Conservation (phyloP, 2,888 invertebrate species). For the Drosophila prolongata region DNA sequence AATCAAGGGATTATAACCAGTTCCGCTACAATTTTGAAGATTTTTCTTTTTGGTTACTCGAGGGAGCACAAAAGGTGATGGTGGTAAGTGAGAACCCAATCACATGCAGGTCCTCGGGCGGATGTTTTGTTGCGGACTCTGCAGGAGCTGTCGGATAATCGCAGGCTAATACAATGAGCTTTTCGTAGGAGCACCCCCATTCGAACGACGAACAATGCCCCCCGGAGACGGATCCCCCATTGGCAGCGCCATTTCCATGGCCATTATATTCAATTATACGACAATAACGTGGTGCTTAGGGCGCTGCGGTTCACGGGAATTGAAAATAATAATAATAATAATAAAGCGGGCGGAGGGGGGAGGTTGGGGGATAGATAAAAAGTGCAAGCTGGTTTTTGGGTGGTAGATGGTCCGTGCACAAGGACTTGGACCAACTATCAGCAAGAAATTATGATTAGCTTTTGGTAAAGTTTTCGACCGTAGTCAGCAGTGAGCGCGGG, state of each 20-base stretch:
- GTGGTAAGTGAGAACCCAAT: conserved; percentile 16
- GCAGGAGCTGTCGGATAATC: conserved; percentile 70
- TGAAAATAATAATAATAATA: conserved; percentile 77
- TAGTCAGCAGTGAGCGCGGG: conserved; percentile 51
- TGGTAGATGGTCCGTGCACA: conserved; percentile 38
- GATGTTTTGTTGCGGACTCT: conserved; percentile 58
- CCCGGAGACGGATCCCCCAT: conserved; percentile 64
- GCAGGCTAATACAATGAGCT: conserved; percentile 66
- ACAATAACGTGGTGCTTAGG: conserved; percentile 78
- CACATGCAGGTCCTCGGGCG: conserved; percentile 27
- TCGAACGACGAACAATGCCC: conserved; percentile 52
- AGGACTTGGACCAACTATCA: conserved; percentile 46
- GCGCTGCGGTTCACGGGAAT: conserved; percentile 68
- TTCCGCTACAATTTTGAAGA: not conserved
- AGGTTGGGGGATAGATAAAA: conserved; percentile 50
- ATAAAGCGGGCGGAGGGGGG: conserved; percentile 50
- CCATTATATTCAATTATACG: conserved; percentile 79
- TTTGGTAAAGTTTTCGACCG: conserved; percentile 65
- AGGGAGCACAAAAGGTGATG: not conserved
- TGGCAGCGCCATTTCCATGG: conserved; percentile 67
- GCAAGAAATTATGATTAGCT: conserved; percentile 74
- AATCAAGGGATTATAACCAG: not conserved
- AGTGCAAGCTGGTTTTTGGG: conserved; percentile 59
- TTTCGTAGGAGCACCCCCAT: conserved; percentile 15
- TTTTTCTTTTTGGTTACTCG: not conserved